Evolutionary conservation across 1,140 invertebrate genomes (phyloP).

Genomic region (Drosophila triauraria): DNA sequence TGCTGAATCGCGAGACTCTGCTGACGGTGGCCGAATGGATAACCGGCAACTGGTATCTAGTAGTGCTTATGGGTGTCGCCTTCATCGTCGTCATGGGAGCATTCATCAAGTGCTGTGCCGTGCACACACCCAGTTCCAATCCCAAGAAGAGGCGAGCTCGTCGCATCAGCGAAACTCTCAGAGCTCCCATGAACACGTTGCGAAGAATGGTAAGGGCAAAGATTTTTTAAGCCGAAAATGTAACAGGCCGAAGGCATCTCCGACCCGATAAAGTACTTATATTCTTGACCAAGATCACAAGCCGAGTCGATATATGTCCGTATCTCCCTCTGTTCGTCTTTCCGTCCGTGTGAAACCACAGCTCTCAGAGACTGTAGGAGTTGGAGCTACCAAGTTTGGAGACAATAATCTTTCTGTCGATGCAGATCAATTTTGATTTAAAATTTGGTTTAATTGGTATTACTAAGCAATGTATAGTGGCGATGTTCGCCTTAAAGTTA

Average conservation of each 20-base stretch:
- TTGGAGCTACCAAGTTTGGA: too few relatives aligned
- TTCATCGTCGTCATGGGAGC: slow-evolving; percentile 98
- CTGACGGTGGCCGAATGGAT: slow-evolving; percentile 94
- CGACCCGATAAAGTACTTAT: too few relatives aligned
- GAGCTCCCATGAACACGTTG: slow-evolving; percentile 95
- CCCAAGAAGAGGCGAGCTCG: slow-evolving; percentile 95
- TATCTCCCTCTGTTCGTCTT: too few relatives aligned
- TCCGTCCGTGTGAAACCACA: background rate
- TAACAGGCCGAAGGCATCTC: too few relatives aligned
- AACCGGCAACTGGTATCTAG: slow-evolving; percentile 98
- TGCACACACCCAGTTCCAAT: slow-evolving; percentile 99
- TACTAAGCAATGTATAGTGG: too few relatives aligned
- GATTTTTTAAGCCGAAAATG: too few relatives aligned
- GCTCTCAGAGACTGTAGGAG: background rate
- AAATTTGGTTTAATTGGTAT: too few relatives aligned
- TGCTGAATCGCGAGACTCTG: slow-evolving; percentile 97
- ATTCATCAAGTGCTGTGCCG: slow-evolving; percentile 99
- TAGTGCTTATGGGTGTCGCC: slow-evolving; percentile 94
- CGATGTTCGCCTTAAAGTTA: too few relatives aligned
- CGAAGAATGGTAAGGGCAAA: slow-evolving; percentile 87
- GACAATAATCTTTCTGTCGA: too few relatives aligned
- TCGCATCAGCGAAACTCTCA: slow-evolving; percentile 93
- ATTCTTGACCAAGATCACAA: too few relatives aligned
- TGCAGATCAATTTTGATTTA: too few relatives aligned
- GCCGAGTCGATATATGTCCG: too few relatives aligned